Percentiles rank a stretch among this genome's conserved stretches.
These are phyloP conservation scores for Fulica atra DNA, from an alignment of 2,113 vertebrate species.

Conservation along the genomic window DNA sequence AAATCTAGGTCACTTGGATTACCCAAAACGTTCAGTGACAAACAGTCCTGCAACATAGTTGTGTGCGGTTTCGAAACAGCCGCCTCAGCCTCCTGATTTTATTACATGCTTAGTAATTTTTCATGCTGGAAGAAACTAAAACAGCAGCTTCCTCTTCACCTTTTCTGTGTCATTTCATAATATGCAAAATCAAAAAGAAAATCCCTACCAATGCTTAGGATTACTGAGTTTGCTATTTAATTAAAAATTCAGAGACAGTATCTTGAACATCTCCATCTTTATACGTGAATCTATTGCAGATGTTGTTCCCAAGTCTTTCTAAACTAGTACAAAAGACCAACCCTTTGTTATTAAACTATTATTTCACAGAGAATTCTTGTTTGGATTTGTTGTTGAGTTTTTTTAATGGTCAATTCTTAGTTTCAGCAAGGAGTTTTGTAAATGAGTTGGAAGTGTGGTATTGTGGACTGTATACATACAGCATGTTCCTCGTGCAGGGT, in stretches of 20 bases:
- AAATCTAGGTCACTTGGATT: background rate
- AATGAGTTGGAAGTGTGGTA: background rate
- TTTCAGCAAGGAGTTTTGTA: background rate
- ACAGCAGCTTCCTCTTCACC: background rate
- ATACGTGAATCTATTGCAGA: background rate
- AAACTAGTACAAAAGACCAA: background rate
- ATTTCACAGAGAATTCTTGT: background rate
- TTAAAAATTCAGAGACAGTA: background rate
- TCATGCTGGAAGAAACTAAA: background rate
- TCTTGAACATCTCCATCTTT: background rate
- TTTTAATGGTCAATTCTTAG: background rate
- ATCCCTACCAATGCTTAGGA: background rate
- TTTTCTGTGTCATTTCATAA: background rate
- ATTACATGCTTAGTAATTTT: background rate
- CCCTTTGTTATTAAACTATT: background rate
- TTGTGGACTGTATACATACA: fast-evolving
- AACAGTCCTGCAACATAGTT: background rate
- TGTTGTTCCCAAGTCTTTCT: background rate
- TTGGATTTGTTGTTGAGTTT: background rate
- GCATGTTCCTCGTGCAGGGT: fast-evolving
- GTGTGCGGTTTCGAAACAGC: background rate
- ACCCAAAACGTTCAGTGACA: background rate
- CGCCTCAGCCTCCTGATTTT: background rate
- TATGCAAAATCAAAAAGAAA: background rate
- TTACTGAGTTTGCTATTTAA: background rate